A percentile compares a stretch with the other conserved stretches of the same genome.
Evolutionary conservation across 2,113 vertebrate genomes (phyloP).

Genomic region (Illadopsis cleaveri): DNA sequence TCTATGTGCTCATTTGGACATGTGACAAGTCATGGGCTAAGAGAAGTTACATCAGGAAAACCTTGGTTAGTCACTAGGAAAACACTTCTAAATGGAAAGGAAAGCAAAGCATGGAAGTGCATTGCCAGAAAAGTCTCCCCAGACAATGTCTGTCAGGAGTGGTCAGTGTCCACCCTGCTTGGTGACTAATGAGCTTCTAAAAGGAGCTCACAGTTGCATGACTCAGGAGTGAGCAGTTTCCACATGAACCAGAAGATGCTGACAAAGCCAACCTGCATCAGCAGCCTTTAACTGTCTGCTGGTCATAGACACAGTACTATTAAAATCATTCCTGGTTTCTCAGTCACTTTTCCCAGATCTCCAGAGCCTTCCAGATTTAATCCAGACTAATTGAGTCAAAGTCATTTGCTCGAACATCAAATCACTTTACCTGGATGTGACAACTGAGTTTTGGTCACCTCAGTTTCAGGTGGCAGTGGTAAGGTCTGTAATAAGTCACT

Average conservation of each 20-base stretch:
- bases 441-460: not conserved
- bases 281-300: not conserved
- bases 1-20: not conserved
- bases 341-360: not conserved
- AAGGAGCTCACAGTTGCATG: not conserved
- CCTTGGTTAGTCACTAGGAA: not conserved
- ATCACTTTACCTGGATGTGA: not conserved
- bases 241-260: not conserved
- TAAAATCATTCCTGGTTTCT: not conserved
- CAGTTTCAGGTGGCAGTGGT: not conserved
- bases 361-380: not conserved
- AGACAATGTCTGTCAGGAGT: not conserved
- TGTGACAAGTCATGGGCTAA: not conserved
- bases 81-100: not conserved
- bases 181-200: not conserved
- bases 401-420: not conserved
- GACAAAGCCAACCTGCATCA: not conserved
- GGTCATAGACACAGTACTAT: not conserved
- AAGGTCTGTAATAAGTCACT: not conserved
- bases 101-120: not conserved
- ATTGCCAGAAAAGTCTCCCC: not conserved
- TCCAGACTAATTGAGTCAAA: not conserved
- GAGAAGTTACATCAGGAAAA: not conserved
- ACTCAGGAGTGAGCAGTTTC: not conserved
- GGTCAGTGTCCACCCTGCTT: not conserved